Conservation (phyloP, 2,888 invertebrate genomes). For the Parnassius apollo region DNA sequence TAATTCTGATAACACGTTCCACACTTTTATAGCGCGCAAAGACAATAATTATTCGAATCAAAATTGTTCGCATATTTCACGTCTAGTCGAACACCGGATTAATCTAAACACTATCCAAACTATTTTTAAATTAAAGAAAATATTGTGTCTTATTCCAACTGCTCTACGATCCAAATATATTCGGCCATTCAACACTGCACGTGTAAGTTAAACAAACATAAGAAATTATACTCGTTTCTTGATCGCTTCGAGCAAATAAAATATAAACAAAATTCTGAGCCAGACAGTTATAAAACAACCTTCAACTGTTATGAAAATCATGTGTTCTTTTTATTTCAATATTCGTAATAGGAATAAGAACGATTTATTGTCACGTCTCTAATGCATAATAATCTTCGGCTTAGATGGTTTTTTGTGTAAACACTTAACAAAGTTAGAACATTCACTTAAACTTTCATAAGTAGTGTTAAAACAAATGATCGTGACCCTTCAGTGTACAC, state of each 20-base stretch:
- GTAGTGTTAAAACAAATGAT: too few species aligned
- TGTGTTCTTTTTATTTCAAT: too few species aligned
- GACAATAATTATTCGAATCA: not conserved
- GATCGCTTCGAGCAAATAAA: not conserved
- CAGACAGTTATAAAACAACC: too few species aligned
- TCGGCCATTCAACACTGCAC: constrained; percentile 11
- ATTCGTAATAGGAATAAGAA: too few species aligned
- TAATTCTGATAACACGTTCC: constrained; percentile 6
- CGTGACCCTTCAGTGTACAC: too few species aligned
- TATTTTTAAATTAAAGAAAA: constrained; percentile 19
- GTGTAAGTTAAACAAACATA: constrained; percentile 13
- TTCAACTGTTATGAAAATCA: too few species aligned
- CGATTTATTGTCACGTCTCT: too few species aligned
- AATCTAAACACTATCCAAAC: constrained; percentile 2
- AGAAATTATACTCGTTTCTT: constrained; percentile 2
- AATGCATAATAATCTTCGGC: too few species aligned
- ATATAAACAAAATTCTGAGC: not conserved
- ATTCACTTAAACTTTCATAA: too few species aligned
- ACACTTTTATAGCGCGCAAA: not conserved
- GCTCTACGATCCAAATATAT: constrained; percentile 17
- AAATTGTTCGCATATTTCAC: constrained; percentile 7
- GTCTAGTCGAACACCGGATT: constrained; percentile 5
- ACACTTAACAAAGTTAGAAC: too few species aligned
- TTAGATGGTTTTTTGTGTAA: too few species aligned
- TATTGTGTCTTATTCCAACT: constrained; percentile 13